Evolutionary conservation across 2,113 vertebrate species (phyloP).

Genomic region (Gadus macrocephalus): DNA sequence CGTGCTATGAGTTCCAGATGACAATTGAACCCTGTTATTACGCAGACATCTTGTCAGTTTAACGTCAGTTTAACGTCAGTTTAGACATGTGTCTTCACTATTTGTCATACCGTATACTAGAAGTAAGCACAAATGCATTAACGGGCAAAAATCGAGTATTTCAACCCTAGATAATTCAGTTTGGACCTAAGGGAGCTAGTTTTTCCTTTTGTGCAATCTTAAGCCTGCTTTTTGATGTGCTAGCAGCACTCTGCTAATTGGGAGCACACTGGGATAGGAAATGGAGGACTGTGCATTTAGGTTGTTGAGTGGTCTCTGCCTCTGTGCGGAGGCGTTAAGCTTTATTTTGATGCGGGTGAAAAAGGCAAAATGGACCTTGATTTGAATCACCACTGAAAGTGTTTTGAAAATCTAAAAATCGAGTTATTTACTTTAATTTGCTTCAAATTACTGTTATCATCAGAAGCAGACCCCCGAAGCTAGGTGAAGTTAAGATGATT

Average conservation of each 20-base stretch:
- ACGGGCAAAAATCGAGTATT: no score
- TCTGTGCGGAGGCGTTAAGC: constrained; percentile 41
- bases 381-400: constrained; percentile 18
- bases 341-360: constrained; percentile 39
- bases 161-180: no score
- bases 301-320: constrained; percentile 38
- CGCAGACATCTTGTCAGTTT: no score
- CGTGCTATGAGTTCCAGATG: no score
- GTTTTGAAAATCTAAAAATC: constrained; percentile 19
- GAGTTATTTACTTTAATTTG: constrained; percentile 23
- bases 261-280: constrained; percentile 54
- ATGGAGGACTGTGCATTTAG: constrained; percentile 52
- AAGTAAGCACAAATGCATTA: no score
- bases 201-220: background rate
- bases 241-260: constrained; percentile 62
- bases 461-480: constrained; percentile 1
- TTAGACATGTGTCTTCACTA: no score
- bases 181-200: no score
- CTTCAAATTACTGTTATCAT: constrained; percentile 22
- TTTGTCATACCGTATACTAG: no score
- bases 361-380: constrained; percentile 20
- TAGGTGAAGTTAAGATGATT: constrained; percentile 14
- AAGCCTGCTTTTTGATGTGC: constrained; percentile 54
- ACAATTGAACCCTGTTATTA: no score
- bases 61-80: no score